Conservation (phyloP, 2,888 invertebrate genomes). For the Phyllotreta striolata region DNA sequence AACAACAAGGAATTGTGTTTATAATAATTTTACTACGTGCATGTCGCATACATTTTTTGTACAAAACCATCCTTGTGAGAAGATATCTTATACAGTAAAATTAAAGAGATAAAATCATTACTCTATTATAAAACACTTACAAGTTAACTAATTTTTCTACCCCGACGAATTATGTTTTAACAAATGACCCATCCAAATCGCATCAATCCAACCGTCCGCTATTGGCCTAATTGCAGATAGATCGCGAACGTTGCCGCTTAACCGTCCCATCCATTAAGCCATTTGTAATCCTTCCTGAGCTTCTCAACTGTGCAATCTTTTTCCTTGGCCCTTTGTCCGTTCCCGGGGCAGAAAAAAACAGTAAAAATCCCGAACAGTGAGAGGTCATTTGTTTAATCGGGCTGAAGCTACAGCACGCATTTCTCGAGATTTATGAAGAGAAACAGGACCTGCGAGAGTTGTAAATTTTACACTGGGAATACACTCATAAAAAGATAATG, state of each 20-base stretch:
- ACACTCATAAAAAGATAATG: constrained; percentile 9
- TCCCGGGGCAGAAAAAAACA: neutral
- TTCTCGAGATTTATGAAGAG: constrained; percentile 27
- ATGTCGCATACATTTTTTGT: too few species aligned
- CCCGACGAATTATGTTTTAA: neutral
- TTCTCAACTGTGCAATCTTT: constrained; percentile 7
- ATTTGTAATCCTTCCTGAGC: constrained; percentile 23
- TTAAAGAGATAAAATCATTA: too few species aligned
- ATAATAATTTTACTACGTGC: too few species aligned
- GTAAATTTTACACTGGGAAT: constrained; percentile 13
- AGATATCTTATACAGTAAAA: too few species aligned
- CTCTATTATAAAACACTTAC: too few species aligned
- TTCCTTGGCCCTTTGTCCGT: constrained; percentile 10
- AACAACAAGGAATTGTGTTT: too few species aligned
- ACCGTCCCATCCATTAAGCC: constrained; percentile 18
- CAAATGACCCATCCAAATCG: neutral
- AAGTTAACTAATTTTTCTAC: too few species aligned
- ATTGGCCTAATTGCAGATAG: constrained; percentile 4
- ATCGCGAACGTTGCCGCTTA: constrained; percentile 1
- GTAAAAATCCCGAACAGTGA: constrained; percentile 14
- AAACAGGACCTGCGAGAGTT: constrained; percentile 21
- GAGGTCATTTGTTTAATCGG: constrained; percentile 26
- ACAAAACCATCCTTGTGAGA: too few species aligned
- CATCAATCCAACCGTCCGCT: constrained; percentile 5
- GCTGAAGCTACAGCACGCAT: constrained; percentile 15